Evolutionary conservation across 2,113 vertebrate genomes (phyloP), one percentile per base, ranked within the genome.

Genomic region (Ivindomyrus marchei): DNA sequence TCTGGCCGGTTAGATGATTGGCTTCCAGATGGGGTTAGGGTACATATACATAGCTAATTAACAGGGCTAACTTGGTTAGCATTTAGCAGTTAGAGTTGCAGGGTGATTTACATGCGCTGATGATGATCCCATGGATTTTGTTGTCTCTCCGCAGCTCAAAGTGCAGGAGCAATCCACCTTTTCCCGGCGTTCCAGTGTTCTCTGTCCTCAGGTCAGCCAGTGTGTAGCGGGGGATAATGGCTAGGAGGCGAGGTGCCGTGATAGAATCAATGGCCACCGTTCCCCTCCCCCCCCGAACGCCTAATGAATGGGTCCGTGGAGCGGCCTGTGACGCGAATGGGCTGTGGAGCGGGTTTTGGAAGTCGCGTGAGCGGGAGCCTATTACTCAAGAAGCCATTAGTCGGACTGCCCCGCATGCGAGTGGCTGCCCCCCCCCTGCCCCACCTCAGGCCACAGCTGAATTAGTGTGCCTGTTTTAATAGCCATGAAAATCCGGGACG

Each of bases 401-500:
- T 46, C 89, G 87, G 87, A 56, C 91, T 91, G 45, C 80, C 88
- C 21, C 42, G 2, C 50, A 8, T 47, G 56, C 80, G 77, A 87
- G 70, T 77, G 85, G 84, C 70, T 88, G 89, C 5, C 56, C 24
- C 56, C 47, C 47, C 21, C 24, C 7, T 0, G 4, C 7, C 21
- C 56, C 21, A 8, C 70, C 86, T 50, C 7, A 39, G 45, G 11
- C 85, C 47, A 1, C 39, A 58, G 83, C 70, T 86, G 85, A 89
- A 89, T 88, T 92, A 85, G 88, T 46, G 89, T 90, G 92, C 90
- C 89, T 92, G 91, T 94, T 95, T 95, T 95, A 95, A 94, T 95
- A 94, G 95, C 94, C 92, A 92, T 91, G 93, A 46, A 4, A 92
- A 92, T 91, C 94, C 58, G 93, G 94, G 93, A 94, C 92, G 90